Conservation (phyloP, 2,113 vertebrate genomes). For the Trachemys scripta region DNA sequence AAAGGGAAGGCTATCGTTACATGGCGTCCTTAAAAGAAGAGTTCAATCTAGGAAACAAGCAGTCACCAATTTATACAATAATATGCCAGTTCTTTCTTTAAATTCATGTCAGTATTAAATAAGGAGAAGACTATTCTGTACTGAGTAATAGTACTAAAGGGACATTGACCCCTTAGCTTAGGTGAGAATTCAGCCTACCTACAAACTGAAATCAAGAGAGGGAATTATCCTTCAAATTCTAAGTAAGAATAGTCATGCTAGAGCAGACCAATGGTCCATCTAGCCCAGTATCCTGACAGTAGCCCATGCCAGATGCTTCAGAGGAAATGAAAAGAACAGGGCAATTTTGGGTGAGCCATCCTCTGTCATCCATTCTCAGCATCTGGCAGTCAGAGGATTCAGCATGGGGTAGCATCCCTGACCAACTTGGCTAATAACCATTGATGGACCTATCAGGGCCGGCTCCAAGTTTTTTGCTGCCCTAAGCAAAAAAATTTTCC, state of each 20-base stretch:
- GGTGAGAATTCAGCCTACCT: not conserved
- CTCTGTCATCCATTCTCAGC: not conserved
- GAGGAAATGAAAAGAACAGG: not conserved
- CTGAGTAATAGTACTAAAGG: not conserved
- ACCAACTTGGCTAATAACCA: not conserved
- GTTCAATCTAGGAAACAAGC: not conserved
- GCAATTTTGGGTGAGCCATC: not conserved
- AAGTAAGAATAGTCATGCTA: fast-evolving
- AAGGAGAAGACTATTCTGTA: not conserved
- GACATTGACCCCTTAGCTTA: not conserved
- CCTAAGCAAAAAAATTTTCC: too few relatives aligned
- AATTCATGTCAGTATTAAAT: not conserved
- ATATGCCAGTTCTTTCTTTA: not conserved
- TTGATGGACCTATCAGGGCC: not conserved
- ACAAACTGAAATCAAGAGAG: not conserved
- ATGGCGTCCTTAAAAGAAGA: not conserved
- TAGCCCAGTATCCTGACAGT: not conserved
- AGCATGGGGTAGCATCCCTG: not conserved
- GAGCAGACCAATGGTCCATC: not conserved
- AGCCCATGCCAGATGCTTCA: not conserved
- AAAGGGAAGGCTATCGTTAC: not conserved
- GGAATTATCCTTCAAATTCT: not conserved
- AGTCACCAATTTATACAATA: not conserved
- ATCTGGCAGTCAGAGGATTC: not conserved
- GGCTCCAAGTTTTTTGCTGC: too few relatives aligned